Evolutionary conservation across 1,140 invertebrate genomes (phyloP).

Genomic region (Drosophila chauvacae): DNA sequence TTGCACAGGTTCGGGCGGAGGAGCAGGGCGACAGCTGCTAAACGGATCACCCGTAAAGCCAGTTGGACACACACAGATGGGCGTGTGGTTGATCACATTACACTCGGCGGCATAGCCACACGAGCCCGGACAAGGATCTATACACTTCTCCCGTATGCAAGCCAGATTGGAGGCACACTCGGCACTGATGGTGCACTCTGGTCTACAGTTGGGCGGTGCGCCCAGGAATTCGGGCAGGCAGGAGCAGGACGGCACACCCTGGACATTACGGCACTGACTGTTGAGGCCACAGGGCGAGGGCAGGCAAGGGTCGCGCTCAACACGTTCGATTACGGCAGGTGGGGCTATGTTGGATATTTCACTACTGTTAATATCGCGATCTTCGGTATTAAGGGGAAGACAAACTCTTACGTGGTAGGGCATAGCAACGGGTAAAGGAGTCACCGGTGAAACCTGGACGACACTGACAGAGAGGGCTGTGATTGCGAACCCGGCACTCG

Average conservation of each 20-base stretch:
- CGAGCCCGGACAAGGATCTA: conserved; percentile 92
- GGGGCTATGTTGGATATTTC: conserved; percentile 52
- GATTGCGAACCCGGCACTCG: conserved; percentile 89
- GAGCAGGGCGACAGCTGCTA: conserved; percentile 87
- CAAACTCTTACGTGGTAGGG: conserved; percentile 86
- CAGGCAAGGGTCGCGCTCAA: conserved; percentile 89
- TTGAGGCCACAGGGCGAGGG: conserved; percentile 89
- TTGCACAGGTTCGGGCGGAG: conserved; percentile 83
- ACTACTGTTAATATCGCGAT: neutral
- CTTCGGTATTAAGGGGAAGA: neutral
- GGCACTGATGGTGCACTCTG: conserved; percentile 93
- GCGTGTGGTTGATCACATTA: conserved; percentile 93
- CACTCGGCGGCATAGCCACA: conserved; percentile 93
- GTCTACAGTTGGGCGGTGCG: conserved; percentile 90
- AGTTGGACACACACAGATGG: conserved; percentile 91
- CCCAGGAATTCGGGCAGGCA: conserved; percentile 91
- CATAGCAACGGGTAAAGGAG: conserved; percentile 88
- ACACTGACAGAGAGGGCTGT: conserved; percentile 89
- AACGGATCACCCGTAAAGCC: conserved; percentile 94
- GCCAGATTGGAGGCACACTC: conserved; percentile 92
- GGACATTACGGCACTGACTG: conserved; percentile 89
- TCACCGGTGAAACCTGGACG: conserved; percentile 88
- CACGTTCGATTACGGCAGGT: conserved; percentile 82
- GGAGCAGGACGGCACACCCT: conserved; percentile 91
- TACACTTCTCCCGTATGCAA: conserved; percentile 93